phyloP scores from a whole-genome alignment of 2,797 vertebrate species.

The Zalophus californianus region DNA sequence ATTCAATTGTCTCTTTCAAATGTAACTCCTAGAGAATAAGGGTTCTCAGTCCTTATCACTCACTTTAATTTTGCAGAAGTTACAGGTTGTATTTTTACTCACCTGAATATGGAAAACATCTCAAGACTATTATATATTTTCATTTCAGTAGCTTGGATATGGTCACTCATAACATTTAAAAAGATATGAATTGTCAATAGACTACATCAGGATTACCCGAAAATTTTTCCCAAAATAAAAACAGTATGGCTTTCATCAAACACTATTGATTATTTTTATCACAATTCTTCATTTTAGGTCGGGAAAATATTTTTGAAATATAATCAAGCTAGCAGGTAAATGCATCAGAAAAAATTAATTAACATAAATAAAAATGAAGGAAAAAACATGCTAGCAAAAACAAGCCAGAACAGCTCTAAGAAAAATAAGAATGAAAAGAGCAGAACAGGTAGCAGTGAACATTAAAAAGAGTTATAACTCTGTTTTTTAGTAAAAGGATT shows the following conservation, averaged over 20 bases:
- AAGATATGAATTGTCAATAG: background rate
- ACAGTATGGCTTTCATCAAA: background rate
- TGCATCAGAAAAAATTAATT: background rate
- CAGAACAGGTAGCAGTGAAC: background rate
- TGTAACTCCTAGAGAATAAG: background rate
- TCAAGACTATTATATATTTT: conserved; percentile 1
- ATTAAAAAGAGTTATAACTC: background rate
- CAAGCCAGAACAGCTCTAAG: background rate
- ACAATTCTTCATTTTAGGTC: background rate
- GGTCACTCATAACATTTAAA: background rate
- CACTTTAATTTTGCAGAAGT: background rate
- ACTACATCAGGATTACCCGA: background rate
- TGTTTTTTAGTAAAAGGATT: background rate
- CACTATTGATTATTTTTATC: background rate
- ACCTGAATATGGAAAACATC: background rate
- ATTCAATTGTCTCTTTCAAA: background rate
- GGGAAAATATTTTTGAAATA: background rate
- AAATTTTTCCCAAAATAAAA: background rate
- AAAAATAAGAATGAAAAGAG: background rate
- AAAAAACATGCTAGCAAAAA: background rate
- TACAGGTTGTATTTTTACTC: background rate
- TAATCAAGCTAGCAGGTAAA: background rate
- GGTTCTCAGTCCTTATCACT: background rate
- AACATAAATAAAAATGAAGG: background rate
- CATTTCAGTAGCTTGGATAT: background rate